These are phyloP conservation scores for Cryptoblepharus egeriae DNA, from an alignment of 2,797 vertebrate species.

Conservation along the genomic window DNA sequence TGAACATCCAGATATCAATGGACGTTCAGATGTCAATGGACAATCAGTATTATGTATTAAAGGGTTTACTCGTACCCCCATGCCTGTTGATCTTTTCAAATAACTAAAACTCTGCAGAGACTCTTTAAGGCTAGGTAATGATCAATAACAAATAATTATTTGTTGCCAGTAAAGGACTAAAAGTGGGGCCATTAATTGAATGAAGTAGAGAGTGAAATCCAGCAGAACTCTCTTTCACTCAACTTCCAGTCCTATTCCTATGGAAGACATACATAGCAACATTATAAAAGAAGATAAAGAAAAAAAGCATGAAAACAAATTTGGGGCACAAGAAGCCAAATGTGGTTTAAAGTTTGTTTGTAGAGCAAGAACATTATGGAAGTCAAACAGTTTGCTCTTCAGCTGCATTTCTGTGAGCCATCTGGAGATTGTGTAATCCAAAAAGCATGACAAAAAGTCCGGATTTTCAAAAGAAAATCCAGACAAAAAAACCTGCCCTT, in stretches of 20 bases:
- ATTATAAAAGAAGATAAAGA: neutral
- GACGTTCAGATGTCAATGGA: too few relatives aligned
- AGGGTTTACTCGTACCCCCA: too few relatives aligned
- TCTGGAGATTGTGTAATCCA: constrained; percentile 8
- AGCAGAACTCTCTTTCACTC: constrained; percentile 19
- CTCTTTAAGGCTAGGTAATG: too few relatives aligned
- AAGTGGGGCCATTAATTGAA: neutral
- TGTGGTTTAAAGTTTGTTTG: constrained; percentile 25
- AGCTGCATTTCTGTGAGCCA: neutral
- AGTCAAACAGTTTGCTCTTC: constrained; percentile 20
- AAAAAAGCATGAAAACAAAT: constrained; percentile 3
- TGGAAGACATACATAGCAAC: neutral
- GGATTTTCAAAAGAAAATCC: too few relatives aligned
- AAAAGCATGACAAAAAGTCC: too few relatives aligned
- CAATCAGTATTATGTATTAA: too few relatives aligned
- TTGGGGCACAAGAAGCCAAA: neutral
- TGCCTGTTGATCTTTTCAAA: too few relatives aligned
- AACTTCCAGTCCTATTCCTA: neutral
- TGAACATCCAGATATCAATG: too few relatives aligned
- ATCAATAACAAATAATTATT: too few relatives aligned
- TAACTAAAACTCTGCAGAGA: too few relatives aligned
- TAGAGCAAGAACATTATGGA: constrained; percentile 11
- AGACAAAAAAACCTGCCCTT: too few relatives aligned
- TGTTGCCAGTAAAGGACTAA: neutral
- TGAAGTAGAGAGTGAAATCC: neutral